These are phyloP conservation scores for Campopleginae sp. DNA, from an alignment of 2,888 invertebrate genomes.

Conservation along the genomic window DNA sequence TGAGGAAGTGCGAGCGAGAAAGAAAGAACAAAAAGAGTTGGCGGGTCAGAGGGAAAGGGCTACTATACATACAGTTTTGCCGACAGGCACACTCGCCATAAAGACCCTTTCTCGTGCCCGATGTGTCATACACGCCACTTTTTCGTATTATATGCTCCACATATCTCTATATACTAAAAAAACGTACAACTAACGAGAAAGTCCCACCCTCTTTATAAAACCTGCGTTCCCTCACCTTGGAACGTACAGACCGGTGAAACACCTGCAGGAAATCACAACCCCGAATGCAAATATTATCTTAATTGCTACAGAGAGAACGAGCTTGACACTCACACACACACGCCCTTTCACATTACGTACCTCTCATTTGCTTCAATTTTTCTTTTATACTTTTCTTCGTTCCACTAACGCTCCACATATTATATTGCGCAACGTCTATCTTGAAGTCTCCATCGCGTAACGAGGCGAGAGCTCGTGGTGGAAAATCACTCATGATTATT, in stretches of 20 bases:
- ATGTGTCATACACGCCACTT: constrained; percentile 82
- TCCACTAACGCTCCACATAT: constrained; percentile 4
- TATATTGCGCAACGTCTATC: constrained; percentile 28
- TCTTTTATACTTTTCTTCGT: constrained; percentile 24
- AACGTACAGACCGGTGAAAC: constrained; percentile 70
- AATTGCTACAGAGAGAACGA: constrained; percentile 77
- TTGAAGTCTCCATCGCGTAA: constrained; percentile 54
- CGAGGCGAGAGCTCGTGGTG: constrained; percentile 53
- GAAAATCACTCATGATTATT: constrained; percentile 56
- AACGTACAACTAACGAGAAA: constrained; percentile 75
- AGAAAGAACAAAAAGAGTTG: constrained; percentile 29
- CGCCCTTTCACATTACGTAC: constrained; percentile 54
- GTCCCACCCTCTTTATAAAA: constrained; percentile 66
- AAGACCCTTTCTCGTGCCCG: constrained; percentile 71
- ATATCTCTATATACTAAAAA: constrained; percentile 64
- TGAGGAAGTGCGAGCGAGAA: constrained; percentile 34
- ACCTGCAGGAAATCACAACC: constrained; percentile 84
- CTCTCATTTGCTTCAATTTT: constrained; percentile 18
- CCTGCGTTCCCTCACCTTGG: constrained; percentile 40
- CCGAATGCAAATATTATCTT: constrained; percentile 84
- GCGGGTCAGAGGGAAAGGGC: constrained; percentile 14
- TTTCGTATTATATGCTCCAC: constrained; percentile 69
- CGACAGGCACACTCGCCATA: constrained; percentile 62
- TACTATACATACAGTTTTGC: constrained; percentile 31
- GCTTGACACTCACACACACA: constrained; percentile 35